Conservation (phyloP, 2,888 invertebrate species). For the Euplexia lucipara region DNA sequence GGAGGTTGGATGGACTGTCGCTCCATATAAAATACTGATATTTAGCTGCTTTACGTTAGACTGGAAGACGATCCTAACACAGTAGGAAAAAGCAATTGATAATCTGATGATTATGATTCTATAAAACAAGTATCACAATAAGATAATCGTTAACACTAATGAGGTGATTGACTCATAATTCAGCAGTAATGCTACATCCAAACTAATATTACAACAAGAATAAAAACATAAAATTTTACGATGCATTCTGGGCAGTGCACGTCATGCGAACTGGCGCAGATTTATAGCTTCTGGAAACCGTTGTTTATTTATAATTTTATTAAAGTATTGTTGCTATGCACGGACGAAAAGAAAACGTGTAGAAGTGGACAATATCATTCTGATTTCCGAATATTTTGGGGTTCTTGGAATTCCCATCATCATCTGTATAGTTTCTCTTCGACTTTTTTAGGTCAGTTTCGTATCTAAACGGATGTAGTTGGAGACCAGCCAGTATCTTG, state of each 20-base stretch:
- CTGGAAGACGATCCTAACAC: too few species aligned
- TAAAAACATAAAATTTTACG: constrained; percentile 52
- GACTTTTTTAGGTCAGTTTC: too few species aligned
- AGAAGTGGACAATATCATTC: not conserved
- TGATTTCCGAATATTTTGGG: not conserved
- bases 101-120: too few species aligned
- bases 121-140: too few species aligned
- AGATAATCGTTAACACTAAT: not conserved
- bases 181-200: not conserved
- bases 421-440: too few species aligned
- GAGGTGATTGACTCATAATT: not conserved
- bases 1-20: too few species aligned
- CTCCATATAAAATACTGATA: too few species aligned
- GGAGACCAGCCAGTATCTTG: too few species aligned
- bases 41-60: too few species aligned
- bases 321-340: constrained; percentile 28
- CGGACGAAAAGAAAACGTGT: not conserved
- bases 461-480: too few species aligned
- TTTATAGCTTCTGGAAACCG: constrained; percentile 38
- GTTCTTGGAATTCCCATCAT: not conserved
- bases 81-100: too few species aligned
- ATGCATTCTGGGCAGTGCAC: constrained; percentile 44
- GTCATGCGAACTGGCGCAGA: constrained; percentile 40
- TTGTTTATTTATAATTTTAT: constrained; percentile 41
- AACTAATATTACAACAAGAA: not conserved